phyloP scores from a whole-genome alignment of 2,888 invertebrate species.

The Rhodophaea formosa region DNA sequence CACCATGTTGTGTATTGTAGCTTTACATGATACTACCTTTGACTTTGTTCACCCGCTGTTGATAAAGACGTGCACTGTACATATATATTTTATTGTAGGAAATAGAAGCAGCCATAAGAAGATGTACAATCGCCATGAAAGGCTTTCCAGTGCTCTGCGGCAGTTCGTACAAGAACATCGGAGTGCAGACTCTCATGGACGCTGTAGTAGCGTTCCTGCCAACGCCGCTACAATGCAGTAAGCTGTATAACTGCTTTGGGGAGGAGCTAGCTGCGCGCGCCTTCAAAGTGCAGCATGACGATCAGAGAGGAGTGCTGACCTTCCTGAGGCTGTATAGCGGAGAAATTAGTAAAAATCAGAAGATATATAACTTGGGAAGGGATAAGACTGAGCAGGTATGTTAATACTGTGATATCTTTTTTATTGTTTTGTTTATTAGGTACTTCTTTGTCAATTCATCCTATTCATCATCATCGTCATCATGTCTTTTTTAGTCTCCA shows the following conservation, averaged over 20 bases:
- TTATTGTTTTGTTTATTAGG: not conserved
- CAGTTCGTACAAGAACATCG: constrained; percentile 96
- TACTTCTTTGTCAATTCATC: too few relatives aligned
- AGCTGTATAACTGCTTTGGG: constrained; percentile 81
- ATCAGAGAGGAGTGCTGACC: constrained; percentile 92
- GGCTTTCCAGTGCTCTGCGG: constrained; percentile 92
- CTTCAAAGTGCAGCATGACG: constrained; percentile 96
- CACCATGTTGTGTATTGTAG: too few relatives aligned
- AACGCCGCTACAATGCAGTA: constrained; percentile 85
- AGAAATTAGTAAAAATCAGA: constrained; percentile 84
- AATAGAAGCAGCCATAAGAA: constrained; percentile 84
- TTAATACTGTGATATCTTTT: not conserved
- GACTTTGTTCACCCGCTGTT: too few relatives aligned
- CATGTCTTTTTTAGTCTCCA: too few relatives aligned
- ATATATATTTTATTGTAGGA: constrained; percentile 45
- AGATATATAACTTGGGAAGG: constrained; percentile 87
- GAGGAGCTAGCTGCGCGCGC: constrained; percentile 90
- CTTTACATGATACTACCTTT: too few relatives aligned
- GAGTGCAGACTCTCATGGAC: constrained; percentile 95
- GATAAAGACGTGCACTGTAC: too few relatives aligned
- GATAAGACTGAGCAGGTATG: constrained; percentile 83
- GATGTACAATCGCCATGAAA: constrained; percentile 75
- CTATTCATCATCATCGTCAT: too few relatives aligned
- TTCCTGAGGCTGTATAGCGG: constrained; percentile 93
- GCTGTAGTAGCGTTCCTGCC: constrained; percentile 91